Base-by-base conservation (phyloP, 2,113 vertebrate genomes). In the Oncorhynchus gorbuscha region DNA sequence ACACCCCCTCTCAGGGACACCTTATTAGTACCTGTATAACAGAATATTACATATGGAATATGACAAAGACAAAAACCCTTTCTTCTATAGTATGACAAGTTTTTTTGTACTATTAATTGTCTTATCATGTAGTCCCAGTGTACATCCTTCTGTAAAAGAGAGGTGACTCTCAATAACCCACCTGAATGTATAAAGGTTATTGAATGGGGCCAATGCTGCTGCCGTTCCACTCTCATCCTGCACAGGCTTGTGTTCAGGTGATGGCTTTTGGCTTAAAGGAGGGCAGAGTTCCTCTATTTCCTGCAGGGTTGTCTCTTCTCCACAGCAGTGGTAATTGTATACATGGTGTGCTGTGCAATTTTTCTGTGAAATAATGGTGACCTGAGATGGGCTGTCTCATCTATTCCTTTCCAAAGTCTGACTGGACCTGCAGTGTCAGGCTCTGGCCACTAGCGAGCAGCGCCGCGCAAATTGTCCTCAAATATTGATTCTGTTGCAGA, bases 401-500 rank as follows among this genome's bases (percentile, higher is more conserved):
- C 55, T 73, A 66, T 72, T 77, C 80, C 67, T 72, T 45, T 20
- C 65, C 48, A 39, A 68, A 68, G 59, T 68, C 32, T 73, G 59
- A 45, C 32, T 72, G 59, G 78, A 87, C 73, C 69, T 83, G 83
- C 79, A 87, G 78, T 74, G 3, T 74, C 81, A 81, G 74, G 81
- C 81, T 66, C 59, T 45, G 61, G 81, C 85, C 88, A 88, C 86
- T 28, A 74, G 86, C 86, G 87, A 92, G 86, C 82, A 35, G 64
- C 75, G 66, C 70, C 49, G 79, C 18, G 77, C 85, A 86, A 90
- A 90, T 80, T 86, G 83, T 88, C 84, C 86, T 90, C 85, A 86
- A 90, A 91, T 88, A 90, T 90, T 89, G 89, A 92, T 92, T 90
- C 71, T 89, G 73, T 71, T 81, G 85, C 82, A 80, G 76, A 88